These are phyloP conservation scores for Carassius carassius DNA, from an alignment of 2,113 vertebrate species.

Conservation along the genomic window DNA sequence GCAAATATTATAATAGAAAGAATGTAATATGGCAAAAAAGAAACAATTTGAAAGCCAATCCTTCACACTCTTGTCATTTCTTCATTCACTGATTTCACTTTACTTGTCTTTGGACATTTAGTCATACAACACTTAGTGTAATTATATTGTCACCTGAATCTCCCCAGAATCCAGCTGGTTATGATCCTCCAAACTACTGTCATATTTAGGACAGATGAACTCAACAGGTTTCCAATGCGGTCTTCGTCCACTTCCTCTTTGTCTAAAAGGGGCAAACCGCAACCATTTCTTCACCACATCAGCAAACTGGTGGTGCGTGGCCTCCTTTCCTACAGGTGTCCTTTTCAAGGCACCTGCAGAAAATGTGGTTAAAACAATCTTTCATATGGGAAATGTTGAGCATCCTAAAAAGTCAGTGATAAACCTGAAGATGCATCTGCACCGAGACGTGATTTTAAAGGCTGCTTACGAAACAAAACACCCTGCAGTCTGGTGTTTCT, in stretches of 20 bases:
- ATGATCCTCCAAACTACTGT: constrained; percentile 37
- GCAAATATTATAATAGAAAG: neutral
- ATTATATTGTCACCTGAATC: constrained; percentile 20
- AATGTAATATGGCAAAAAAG: neutral
- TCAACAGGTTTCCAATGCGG: constrained; percentile 59
- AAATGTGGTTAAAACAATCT: neutral
- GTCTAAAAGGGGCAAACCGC: constrained; percentile 66
- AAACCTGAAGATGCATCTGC: neutral
- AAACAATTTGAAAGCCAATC: neutral
- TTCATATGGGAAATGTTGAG: neutral
- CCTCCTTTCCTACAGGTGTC: constrained; percentile 67
- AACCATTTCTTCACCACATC: constrained; percentile 70
- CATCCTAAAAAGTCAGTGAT: neutral
- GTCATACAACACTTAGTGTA: neutral
- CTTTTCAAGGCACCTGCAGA: constrained; percentile 64
- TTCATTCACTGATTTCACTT: constrained; percentile 12
- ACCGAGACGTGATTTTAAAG: neutral
- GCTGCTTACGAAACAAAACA: constrained; percentile 66
- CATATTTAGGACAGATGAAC: constrained; percentile 54
- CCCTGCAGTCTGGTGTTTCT: constrained; percentile 66
- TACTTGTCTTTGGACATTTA: neutral
- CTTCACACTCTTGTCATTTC: neutral
- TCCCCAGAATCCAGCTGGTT: constrained; percentile 19
- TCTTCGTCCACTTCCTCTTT: constrained; percentile 62
- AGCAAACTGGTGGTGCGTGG: constrained; percentile 69